Base-by-base conservation (phyloP, 2,797 vertebrate genomes). In the Liasis olivaceus region DNA sequence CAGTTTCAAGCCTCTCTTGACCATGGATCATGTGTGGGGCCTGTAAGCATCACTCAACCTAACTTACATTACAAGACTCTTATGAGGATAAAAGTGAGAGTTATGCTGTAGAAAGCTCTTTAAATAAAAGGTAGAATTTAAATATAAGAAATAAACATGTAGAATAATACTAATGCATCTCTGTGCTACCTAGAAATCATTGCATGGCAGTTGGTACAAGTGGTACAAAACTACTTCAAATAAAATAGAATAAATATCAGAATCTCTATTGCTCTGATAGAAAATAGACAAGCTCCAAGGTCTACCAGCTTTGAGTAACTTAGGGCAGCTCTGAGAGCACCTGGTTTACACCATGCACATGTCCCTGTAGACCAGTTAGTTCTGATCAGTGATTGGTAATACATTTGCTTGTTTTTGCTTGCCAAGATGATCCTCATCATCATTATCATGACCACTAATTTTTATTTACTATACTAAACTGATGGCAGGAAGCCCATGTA, bases 391-490 rank as follows among this genome's bases (percentile, higher is more conserved):
- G 26, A 77, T 24, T 20, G 15, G 26, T 14, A 47, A 85, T 89
- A 9, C 2, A 14, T 22, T 88, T 59, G 28, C 5, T 81, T 28
- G 31, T 15, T 77, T 63, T 63, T 91, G 24, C 28, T 12, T 87
- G 63, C 58, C 85, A 54, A 60, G 28, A 7, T 56, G 69, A n/a
- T 90, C 58, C 58, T 66, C 36, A 72, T 24, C 3, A 51, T 59
- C 6, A 63, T 24, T 88, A 63, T 69, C 8, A 6, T 5, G 88
- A 24, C 26, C 51, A 20, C 22, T 85, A 36, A 31, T 89, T 81
- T 81, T 92, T 63, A 59, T 92, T 86, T 87, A 66, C 11, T 88
- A 2, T 60, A 90, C 26, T 88, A 51, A 36, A 93, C 8, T 47
- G 36, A 66, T 81, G 85, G 69, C 69, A 91, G 69, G 36, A 88